These are phyloP conservation scores for Macrochelys suwanniensis DNA, from an alignment of 2,797 vertebrate species.

Conservation along the genomic window DNA sequence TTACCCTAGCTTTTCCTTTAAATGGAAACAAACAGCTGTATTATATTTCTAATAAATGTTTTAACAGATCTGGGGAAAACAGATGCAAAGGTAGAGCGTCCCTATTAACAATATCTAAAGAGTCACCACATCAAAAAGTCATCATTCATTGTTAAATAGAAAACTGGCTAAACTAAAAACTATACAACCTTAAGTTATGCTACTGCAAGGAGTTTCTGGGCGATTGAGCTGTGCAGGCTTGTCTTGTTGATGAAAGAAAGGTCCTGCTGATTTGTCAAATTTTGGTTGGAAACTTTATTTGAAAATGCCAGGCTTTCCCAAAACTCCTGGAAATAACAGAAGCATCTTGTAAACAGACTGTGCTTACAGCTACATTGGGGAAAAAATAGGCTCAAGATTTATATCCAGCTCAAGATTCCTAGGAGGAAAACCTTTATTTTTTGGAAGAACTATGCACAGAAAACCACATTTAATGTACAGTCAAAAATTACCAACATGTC, in stretches of 20 bases:
- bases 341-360: background rate
- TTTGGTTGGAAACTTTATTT: background rate
- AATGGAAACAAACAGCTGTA: background rate
- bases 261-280: background rate
- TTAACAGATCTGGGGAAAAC: background rate
- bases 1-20: background rate
- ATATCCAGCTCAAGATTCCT: background rate
- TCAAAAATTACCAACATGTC: background rate
- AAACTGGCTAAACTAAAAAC: background rate
- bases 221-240: background rate
- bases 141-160: background rate
- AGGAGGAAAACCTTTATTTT: background rate
- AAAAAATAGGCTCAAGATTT: background rate
- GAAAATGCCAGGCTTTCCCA: background rate
- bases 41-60: background rate
- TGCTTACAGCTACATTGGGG: background rate
- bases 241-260: background rate
- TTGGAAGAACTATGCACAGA: background rate
- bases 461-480: background rate
- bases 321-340: fast-evolving
- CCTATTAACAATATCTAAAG: background rate
- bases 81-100: background rate
- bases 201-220: background rate
- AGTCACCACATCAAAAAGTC: background rate
- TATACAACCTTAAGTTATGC: background rate